phyloP scores from a whole-genome alignment of 1,140 invertebrate species.

The Drosophila paulistorum region DNA sequence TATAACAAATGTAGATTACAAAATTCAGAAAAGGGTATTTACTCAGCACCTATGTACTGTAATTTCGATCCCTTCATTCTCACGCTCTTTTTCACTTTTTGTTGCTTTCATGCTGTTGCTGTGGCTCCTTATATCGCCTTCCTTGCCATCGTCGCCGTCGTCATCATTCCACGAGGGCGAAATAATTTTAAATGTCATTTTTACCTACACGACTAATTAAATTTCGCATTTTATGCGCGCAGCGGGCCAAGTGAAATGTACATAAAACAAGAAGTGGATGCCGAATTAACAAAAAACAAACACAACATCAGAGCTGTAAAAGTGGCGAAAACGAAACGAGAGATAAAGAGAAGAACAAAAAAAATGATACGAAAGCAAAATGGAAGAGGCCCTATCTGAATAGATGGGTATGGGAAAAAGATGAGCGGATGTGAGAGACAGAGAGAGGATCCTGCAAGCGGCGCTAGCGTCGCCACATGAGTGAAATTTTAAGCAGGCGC shows the following conservation, averaged over 20 bases:
- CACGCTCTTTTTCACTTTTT: not conserved
- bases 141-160: not conserved
- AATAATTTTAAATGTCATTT: slow-evolving; percentile 75
- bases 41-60: not conserved
- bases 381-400: not conserved
- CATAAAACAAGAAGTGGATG: slow-evolving; percentile 61
- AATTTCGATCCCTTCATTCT: not conserved
- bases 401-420: not conserved
- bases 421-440: not conserved
- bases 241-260: slow-evolving; percentile 63
- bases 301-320: slow-evolving; percentile 63
- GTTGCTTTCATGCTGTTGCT: not conserved
- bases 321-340: slow-evolving; percentile 17
- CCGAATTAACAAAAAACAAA: slow-evolving; percentile 76
- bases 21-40: slow-evolving; percentile 1
- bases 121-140: slow-evolving; percentile 5
- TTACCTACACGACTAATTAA: slow-evolving; percentile 79
- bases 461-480: slow-evolving; percentile 61
- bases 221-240: slow-evolving; percentile 73
- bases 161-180: slow-evolving; percentile 19
- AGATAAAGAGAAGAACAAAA: not conserved
- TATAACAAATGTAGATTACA: no score
- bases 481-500: slow-evolving; percentile 74
- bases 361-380: not conserved
- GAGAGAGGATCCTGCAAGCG: slow-evolving; percentile 24